Conservation (phyloP, 2,797 vertebrate species). For the Acanthurus tractus region DNA sequence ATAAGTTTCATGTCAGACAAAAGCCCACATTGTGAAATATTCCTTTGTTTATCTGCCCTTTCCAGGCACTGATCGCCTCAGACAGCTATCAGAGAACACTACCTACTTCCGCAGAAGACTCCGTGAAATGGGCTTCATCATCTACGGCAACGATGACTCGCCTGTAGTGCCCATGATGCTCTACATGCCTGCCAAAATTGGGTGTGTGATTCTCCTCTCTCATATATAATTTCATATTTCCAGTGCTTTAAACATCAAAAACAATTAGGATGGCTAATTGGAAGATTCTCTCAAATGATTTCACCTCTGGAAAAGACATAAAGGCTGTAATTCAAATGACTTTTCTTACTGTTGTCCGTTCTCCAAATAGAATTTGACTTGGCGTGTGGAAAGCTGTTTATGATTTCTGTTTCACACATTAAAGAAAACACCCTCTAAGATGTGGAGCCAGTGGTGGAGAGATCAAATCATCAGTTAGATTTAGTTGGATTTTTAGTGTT, state of each 20-base stretch:
- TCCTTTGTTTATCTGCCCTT: background rate
- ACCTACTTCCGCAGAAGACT: slow-evolving; percentile 94
- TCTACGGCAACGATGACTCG: slow-evolving; percentile 96
- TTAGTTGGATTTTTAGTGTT: slow-evolving; percentile 1
- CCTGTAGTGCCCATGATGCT: slow-evolving; percentile 97
- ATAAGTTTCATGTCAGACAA: background rate
- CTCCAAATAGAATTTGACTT: slow-evolving; percentile 19
- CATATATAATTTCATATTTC: background rate
- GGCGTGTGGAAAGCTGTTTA: slow-evolving; percentile 18
- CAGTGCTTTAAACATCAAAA: background rate
- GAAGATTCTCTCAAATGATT: background rate
- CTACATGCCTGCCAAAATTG: slow-evolving; percentile 98
- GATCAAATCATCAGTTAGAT: slow-evolving; percentile 14
- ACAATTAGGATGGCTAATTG: background rate
- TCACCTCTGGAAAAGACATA: slow-evolving; percentile 16
- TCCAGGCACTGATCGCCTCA: slow-evolving; percentile 90
- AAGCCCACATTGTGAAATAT: background rate
- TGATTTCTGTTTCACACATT: slow-evolving; percentile 36
- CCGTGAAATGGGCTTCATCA: slow-evolving; percentile 94
- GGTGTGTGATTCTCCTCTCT: slow-evolving; percentile 74
- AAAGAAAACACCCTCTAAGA: slow-evolving; percentile 26
- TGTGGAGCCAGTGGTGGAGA: slow-evolving; percentile 30
- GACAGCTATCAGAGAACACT: slow-evolving; percentile 93
- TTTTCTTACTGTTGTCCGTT: background rate
- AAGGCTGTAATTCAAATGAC: slow-evolving; percentile 8